Base-by-base conservation (phyloP, 2,888 invertebrate species). In the Andricus curvator region DNA sequence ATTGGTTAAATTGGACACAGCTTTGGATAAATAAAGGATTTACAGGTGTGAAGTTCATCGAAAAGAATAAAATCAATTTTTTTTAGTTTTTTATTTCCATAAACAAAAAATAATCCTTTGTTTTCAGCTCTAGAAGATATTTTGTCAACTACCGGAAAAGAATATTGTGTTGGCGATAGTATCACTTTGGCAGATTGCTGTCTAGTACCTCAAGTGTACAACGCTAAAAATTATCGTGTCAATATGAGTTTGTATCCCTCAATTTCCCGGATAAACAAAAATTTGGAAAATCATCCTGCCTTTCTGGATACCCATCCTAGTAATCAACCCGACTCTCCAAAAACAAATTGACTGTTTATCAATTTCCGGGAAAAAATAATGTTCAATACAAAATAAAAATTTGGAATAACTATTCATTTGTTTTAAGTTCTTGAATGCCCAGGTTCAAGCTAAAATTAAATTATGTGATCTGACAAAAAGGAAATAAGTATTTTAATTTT, bases 271-370 rank as follows among this genome's bases (percentile, higher is more conserved):
- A 96, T 98, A 80, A 96, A 97, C 91, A 94, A 96, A 60, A 96
- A 96, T 88, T 93, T 98, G 82, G 95, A 96, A 91, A 95, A 96
- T 89, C 96, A 97, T 90, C 97, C 97, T 15, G 97, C 97, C 8
- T 98, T 98, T 93, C 94, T 96, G 84, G 96, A 95, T 44, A 97
- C 98, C 20, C 97, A 98, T 94, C 97, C 98, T 9, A 96, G 95
- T 81, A 76, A 74, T 66, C 79, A 79, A 37, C 76, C 76, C 20
- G 76, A 66, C 17, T 76, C 37, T 33, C 76, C 74, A n/a, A 11
- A n/a, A 33, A 20, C 13, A 51, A 51, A n/a, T 8, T 5, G 20
- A 51, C 20, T 51, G 8, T 41, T 37, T 37, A 8, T 37, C 8
- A 37, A 37, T 37, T 37, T 37, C 8, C 9, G 37, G 8, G 8